Evolutionary conservation across 2,888 invertebrate species (phyloP).

Genomic region (Oxystoma pomonae): DNA sequence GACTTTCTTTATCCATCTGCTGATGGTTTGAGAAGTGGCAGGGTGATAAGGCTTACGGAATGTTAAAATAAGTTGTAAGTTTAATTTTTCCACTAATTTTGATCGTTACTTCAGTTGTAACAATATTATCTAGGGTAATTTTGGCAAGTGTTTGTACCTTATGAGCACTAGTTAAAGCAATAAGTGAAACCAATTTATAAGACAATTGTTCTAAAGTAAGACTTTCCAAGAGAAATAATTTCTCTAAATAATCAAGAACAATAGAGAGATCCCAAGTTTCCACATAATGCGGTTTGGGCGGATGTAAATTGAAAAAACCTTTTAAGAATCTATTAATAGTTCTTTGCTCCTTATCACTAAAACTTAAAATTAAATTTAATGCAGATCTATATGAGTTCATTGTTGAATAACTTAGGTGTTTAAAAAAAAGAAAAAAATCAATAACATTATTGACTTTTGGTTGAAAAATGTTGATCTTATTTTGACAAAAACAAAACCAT

Average conservation of each 20-base stretch:
- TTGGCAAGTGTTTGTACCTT: constrained; percentile 17
- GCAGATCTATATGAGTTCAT: constrained; percentile 28
- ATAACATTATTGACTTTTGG: constrained; percentile 1
- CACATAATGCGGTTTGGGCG: constrained; percentile 25
- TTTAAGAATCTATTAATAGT: constrained; percentile 27
- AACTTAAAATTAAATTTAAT: constrained; percentile 20
- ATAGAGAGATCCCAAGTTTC: constrained; percentile 31
- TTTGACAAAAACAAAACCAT: not conserved
- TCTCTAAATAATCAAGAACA: constrained; percentile 13
- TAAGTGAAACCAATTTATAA: not conserved
- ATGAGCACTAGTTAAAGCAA: not conserved
- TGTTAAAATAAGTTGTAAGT: too few relatives aligned
- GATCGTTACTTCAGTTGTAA: too few relatives aligned
- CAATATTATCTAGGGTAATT: constrained; percentile 19
- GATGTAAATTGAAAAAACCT: constrained; percentile 25
- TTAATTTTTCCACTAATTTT: too few relatives aligned
- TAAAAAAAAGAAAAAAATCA: not conserved
- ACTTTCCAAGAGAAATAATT: constrained; percentile 1
- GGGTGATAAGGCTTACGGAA: too few relatives aligned
- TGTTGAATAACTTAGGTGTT: constrained; percentile 19
- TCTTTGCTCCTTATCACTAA: constrained; percentile 13
- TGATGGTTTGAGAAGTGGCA: too few relatives aligned
- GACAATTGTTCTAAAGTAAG: constrained; percentile 9
- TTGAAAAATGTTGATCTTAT: constrained; percentile 3
- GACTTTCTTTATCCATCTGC: too few relatives aligned